These are phyloP conservation scores for Aramus guarauna DNA, from an alignment of 2,113 vertebrate species.

Conservation along the genomic window DNA sequence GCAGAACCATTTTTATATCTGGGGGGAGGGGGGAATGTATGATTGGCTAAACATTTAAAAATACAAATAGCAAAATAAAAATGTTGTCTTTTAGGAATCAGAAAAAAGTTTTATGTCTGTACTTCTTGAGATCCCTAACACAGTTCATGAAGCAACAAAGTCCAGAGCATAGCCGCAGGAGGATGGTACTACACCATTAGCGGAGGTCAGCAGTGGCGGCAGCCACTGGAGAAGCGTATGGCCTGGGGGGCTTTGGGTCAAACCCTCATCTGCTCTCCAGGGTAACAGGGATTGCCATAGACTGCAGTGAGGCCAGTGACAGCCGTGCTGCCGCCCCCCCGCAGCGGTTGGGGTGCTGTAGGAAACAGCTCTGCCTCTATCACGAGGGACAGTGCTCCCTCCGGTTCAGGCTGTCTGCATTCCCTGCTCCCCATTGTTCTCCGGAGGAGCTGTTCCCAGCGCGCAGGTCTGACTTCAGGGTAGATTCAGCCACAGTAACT, in stretches of 20 bases:
- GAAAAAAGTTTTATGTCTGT: not conserved
- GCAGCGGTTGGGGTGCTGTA: rapidly evolving
- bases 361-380: not conserved
- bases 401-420: not conserved
- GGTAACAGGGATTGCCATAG: not conserved
- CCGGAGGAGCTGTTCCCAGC: not conserved
- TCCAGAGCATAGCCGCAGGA: not conserved
- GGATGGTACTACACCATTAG: rapidly evolving
- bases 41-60: not conserved
- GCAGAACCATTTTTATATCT: not conserved
- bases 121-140: not conserved
- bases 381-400: not conserved
- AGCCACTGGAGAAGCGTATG: not conserved
- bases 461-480: not conserved
- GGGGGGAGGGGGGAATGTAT: not conserved
- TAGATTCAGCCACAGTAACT: not conserved
- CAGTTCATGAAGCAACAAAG: not conserved
- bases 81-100: not conserved
- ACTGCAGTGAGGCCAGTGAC: rapidly evolving
- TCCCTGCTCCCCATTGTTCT: not conserved
- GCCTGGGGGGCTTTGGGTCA: not conserved
- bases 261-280: not conserved
- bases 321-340: not conserved
- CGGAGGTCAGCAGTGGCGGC: not conserved
- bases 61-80: not conserved